A percentile compares a stretch with the other conserved stretches of the same genome.
Conservation (phyloP, 2,888 invertebrate genomes). For the Pyrocoelia pectoralis region DNA sequence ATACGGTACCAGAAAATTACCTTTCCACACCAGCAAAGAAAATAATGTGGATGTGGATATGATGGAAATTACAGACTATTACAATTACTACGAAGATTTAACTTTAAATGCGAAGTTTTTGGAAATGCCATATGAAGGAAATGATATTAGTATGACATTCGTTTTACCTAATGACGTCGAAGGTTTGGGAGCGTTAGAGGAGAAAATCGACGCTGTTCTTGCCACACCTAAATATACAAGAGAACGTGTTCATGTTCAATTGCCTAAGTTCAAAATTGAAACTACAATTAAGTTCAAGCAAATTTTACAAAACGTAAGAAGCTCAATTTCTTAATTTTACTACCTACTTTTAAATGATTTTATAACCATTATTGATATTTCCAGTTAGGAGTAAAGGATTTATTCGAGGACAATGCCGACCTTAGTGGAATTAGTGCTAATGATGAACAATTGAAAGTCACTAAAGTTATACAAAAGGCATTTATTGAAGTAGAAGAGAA, state of each 20-base stretch:
- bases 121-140: conserved; percentile 47
- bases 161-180: conserved; percentile 38
- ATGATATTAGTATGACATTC: conserved; percentile 39
- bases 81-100: conserved; percentile 15
- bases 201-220: conserved; percentile 27
- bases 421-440: conserved; percentile 48
- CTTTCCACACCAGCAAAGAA: conserved; percentile 43
- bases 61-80: conserved; percentile 42
- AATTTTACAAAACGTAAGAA: conserved; percentile 65
- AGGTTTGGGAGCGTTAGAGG: conserved; percentile 37
- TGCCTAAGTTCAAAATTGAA: conserved; percentile 43
- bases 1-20: conserved; percentile 41
- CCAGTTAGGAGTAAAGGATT: conserved; percentile 44
- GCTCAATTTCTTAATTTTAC: not conserved
- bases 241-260: conserved; percentile 33
- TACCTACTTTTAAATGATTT: not conserved
- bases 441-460: conserved; percentile 44
- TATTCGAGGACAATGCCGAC: conserved; percentile 40
- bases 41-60: conserved; percentile 46
- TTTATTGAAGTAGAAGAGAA: conserved; percentile 55
- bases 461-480: conserved; percentile 53
- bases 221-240: conserved; percentile 16
- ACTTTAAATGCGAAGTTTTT: conserved; percentile 43
- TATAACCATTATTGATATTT: conserved; percentile 47
- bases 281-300: conserved; percentile 60